A percentile compares a stretch with the other conserved stretches of the same genome.
Evolutionary conservation across 2,888 invertebrate genomes (phyloP).

Genomic region (Troglohyphantes excavatus): DNA sequence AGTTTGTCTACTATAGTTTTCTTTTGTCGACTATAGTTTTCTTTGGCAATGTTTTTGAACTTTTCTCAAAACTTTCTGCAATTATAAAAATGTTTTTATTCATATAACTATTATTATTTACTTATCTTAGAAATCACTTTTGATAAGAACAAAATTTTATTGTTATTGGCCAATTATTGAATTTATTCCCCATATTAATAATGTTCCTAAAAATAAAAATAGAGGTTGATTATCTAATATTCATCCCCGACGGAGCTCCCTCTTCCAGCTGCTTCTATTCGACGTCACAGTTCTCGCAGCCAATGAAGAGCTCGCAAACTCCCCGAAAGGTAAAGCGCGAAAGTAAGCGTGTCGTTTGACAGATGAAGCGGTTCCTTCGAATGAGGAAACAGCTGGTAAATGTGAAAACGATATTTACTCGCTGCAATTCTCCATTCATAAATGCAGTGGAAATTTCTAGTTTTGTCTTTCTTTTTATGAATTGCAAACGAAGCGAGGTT

Average conservation of each 20-base stretch:
- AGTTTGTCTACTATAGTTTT: too few species aligned
- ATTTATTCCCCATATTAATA: too few species aligned
- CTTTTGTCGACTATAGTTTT: too few species aligned
- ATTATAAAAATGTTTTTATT: too few species aligned
- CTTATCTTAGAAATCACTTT: too few species aligned
- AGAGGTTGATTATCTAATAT: not conserved
- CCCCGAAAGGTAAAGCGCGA: conserved; percentile 29
- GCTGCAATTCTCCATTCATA: conserved; percentile 48
- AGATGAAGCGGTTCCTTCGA: conserved; percentile 65
- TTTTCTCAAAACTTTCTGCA: too few species aligned
- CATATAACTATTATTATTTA: too few species aligned
- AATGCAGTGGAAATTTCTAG: conserved; percentile 28
- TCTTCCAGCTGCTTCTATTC: conserved; percentile 29
- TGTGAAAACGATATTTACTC: conserved; percentile 56
- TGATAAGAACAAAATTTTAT: too few species aligned
- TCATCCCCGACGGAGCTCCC: conserved; percentile 40
- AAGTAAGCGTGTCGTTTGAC: conserved; percentile 37
- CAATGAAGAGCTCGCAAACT: conserved; percentile 11
- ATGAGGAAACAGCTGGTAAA: conserved; percentile 72
- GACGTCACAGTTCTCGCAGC: conserved; percentile 26
- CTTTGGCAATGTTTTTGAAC: too few species aligned
- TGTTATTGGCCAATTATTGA: too few species aligned
- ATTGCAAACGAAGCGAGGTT: not conserved
- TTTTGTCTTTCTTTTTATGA: not conserved
- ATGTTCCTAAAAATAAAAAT: too few species aligned